Evolutionary conservation across 2,888 invertebrate species (phyloP).

Genomic region (Steromphala cineraria): DNA sequence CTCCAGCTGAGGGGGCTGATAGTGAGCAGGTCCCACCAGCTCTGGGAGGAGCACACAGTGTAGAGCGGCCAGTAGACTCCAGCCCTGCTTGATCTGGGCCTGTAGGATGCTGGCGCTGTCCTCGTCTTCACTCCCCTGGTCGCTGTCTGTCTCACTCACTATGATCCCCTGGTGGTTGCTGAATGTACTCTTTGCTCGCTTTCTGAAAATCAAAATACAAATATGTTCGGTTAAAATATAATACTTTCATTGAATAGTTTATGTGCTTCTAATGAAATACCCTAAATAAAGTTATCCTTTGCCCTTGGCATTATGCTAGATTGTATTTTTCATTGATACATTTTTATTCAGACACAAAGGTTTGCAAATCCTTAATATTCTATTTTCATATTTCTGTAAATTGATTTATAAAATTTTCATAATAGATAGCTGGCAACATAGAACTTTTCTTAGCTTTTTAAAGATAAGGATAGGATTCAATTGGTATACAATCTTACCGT

Average conservation of each 20-base stretch:
- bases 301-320: too few relatives aligned
- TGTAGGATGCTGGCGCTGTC: conserved; percentile 76
- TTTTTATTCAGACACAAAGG: not conserved
- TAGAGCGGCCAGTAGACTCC: conserved; percentile 95
- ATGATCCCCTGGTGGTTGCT: conserved; percentile 42
- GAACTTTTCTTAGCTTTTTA: not conserved
- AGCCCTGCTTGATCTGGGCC: conserved; percentile 96
- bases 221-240: too few relatives aligned
- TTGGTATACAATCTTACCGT: not conserved
- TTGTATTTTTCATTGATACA: not conserved
- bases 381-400: too few relatives aligned
- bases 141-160: conserved; percentile 44
- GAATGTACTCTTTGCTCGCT: not conserved
- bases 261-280: too few relatives aligned
- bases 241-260: too few relatives aligned
- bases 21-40: conserved; percentile 85
- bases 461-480: not conserved
- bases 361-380: not conserved
- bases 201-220: too few relatives aligned
- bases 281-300: too few relatives aligned
- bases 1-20: conserved; percentile 96
- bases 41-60: conserved; percentile 97
- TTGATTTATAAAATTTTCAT: too few relatives aligned
- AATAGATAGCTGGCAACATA: too few relatives aligned
- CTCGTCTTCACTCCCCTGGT: conserved; percentile 52